These are phyloP conservation scores for Sepioteuthis lessoniana DNA, from an alignment of 2,888 invertebrate species.

Conservation along the genomic window DNA sequence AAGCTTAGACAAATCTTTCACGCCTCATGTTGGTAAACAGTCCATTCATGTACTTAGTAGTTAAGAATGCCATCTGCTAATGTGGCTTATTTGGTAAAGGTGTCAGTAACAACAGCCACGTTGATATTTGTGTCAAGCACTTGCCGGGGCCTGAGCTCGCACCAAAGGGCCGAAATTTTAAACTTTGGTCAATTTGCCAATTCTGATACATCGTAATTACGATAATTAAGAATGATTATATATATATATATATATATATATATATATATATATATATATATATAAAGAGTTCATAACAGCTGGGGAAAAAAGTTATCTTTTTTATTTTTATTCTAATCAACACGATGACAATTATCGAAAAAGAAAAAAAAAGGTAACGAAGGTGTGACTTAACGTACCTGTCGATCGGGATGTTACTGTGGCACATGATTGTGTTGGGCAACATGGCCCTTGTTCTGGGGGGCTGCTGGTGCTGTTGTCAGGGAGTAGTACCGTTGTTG, in stretches of 20 bases:
- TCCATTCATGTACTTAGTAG: neutral
- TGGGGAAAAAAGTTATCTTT: neutral
- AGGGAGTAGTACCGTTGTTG: conserved; percentile 47
- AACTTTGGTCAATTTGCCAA: neutral
- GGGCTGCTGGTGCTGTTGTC: conserved; percentile 42
- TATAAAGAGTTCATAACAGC: neutral
- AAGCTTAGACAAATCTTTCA: neutral
- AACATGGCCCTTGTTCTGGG: conserved; percentile 37
- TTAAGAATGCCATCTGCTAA: neutral
- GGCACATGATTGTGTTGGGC: conserved; percentile 45
- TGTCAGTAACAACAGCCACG: neutral
- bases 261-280: no score
- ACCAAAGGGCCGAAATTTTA: neutral
- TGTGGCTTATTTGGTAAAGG: neutral
- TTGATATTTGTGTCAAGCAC: neutral
- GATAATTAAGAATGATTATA: neutral
- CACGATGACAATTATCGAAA: no score
- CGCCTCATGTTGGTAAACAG: neutral
- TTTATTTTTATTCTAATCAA: neutral
- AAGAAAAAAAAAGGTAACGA: neutral
- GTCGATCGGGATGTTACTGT: conserved; percentile 42
- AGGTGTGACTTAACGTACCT: neutral
- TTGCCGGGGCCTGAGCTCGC: neutral
- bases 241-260: no score
- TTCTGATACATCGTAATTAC: neutral